phyloP scores from a whole-genome alignment of 2,797 vertebrate genomes.

The Helarctos malayanus region DNA sequence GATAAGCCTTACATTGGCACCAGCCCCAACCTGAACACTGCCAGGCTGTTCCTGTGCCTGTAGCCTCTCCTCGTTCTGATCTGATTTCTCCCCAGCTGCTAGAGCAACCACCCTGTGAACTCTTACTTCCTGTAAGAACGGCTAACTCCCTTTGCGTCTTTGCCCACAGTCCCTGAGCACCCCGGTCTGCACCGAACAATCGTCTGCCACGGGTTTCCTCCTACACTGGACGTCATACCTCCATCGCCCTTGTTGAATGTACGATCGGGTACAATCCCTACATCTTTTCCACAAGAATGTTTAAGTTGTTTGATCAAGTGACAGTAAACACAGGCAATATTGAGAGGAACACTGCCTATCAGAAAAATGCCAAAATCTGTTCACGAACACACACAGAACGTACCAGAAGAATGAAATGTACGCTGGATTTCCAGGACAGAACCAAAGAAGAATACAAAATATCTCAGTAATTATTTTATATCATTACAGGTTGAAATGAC shows the following conservation, averaged over 20 bases:
- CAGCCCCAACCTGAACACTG: accelerated
- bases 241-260: neutral
- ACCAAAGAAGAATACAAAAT: neutral
- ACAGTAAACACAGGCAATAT: neutral
- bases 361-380: neutral
- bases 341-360: neutral
- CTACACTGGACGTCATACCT: neutral
- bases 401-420: neutral
- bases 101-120: neutral
- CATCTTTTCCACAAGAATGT: neutral
- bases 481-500: neutral
- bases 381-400: neutral
- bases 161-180: neutral
- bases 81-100: neutral
- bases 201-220: neutral
- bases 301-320: neutral
- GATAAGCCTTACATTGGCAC: neutral
- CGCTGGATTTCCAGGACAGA: neutral
- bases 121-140: neutral
- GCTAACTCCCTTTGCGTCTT: neutral
- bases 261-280: neutral
- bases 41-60: neutral
- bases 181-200: neutral
- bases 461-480: neutral
- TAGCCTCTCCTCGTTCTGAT: neutral